A percentile compares a stretch with the other conserved stretches of the same genome.
Evolutionary conservation across 2,113 vertebrate species (phyloP).

Genomic region (Emberiza fucata): DNA sequence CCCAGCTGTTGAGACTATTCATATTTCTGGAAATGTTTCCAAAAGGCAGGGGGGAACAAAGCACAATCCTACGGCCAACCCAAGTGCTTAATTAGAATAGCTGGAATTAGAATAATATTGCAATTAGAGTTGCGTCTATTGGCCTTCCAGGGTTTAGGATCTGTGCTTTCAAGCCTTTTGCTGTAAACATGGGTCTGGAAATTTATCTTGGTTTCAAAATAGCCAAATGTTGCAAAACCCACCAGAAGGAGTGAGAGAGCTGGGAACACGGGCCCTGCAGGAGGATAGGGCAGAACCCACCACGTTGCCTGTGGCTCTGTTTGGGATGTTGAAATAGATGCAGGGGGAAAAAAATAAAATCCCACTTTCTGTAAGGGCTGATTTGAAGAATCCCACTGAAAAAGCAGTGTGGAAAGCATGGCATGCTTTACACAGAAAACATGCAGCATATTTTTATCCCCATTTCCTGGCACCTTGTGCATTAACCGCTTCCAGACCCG

Average conservation of each 20-base stretch:
- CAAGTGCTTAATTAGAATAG: conserved; percentile 17
- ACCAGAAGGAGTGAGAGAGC: not conserved
- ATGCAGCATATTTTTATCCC: not conserved
- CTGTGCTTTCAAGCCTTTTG: not conserved
- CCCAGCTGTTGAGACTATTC: not conserved
- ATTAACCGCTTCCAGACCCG: not conserved
- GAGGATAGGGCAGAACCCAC: not conserved
- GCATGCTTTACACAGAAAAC: not conserved
- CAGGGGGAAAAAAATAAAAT: not conserved
- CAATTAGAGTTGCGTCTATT: conserved; percentile 17
- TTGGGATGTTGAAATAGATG: conserved; percentile 32
- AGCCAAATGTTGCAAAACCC: conserved; percentile 48
- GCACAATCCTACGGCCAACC: not conserved
- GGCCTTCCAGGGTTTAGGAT: not conserved
- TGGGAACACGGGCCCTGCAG: not conserved
- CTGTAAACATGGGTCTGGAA: conserved; percentile 14
- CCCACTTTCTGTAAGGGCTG: not conserved
- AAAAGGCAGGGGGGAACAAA: not conserved
- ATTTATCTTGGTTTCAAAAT: conserved; percentile 45
- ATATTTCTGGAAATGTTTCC: conserved; percentile 6
- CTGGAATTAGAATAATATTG: not conserved
- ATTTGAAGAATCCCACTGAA: not conserved
- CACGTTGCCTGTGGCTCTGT: not conserved
- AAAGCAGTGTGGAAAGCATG: not conserved
- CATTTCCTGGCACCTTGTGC: conserved; percentile 39